Evolutionary conservation across 1,140 invertebrate species (phyloP).

Genomic region (Planococcus citri): DNA sequence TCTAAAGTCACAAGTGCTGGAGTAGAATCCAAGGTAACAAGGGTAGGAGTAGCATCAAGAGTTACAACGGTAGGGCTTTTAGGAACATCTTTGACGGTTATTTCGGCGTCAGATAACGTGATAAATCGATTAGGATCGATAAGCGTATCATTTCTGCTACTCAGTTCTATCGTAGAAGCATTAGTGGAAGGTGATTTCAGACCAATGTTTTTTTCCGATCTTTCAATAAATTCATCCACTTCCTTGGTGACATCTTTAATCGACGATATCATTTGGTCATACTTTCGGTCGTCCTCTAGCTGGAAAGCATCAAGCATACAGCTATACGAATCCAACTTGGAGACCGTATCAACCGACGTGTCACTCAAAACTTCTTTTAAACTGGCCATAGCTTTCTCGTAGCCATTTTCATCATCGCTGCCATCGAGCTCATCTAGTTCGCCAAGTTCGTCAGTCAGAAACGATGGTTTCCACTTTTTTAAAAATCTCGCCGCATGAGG

Average conservation of each 20-base stretch:
- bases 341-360: neutral
- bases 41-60: too few species aligned
- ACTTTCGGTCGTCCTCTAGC: neutral
- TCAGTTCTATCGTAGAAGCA: too few species aligned
- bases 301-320: neutral
- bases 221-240: neutral
- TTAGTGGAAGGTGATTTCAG: neutral
- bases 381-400: constrained; percentile 4
- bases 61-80: neutral
- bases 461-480: constrained; percentile 4
- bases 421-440: neutral
- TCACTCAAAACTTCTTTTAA: neutral
- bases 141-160: neutral
- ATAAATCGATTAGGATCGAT: neutral
- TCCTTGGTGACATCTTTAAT: neutral
- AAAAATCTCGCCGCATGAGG: neutral
- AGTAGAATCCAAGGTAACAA: too few species aligned
- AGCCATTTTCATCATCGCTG: neutral
- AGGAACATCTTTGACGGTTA: neutral
- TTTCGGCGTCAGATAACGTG: neutral
- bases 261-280: neutral
- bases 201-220: neutral
- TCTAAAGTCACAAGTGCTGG: too few species aligned
- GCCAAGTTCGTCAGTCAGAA: neutral
- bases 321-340: neutral